These are phyloP conservation scores for Brachyrhaphis roseni DNA, from an alignment of 2,797 vertebrate genomes.

Conservation along the genomic window DNA sequence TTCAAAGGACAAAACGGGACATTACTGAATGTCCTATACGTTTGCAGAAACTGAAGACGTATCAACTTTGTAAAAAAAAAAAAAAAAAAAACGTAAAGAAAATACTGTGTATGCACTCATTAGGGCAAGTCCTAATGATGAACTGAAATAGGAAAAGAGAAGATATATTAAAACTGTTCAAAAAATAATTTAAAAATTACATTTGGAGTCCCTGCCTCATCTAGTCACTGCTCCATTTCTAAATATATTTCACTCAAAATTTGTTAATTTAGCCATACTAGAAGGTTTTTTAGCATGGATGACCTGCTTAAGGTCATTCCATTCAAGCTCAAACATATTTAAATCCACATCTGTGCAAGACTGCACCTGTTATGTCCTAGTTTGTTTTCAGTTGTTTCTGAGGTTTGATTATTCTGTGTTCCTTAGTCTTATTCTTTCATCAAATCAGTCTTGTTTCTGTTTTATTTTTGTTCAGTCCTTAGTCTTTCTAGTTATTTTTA, in stretches of 20 bases:
- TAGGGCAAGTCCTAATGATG: background rate
- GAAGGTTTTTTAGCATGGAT: no score
- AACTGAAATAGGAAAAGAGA: background rate
- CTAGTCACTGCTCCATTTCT: background rate
- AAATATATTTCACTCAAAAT: background rate
- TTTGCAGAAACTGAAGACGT: slow-evolving; percentile 20
- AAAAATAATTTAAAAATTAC: background rate
- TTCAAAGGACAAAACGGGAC: slow-evolving; percentile 42
- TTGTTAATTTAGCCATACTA: no score
- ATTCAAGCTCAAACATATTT: background rate
- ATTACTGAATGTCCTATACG: slow-evolving; percentile 33
- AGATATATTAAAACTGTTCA: background rate
- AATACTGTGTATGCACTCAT: background rate
- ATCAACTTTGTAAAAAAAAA: slow-evolving; percentile 8
- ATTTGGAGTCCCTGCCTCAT: background rate
- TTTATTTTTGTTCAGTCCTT: no score
- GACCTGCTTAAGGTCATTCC: background rate
- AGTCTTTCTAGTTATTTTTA: no score
- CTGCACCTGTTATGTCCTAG: no score
- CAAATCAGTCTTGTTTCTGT: no score
- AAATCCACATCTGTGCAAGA: background rate
- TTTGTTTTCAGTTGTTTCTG: no score
- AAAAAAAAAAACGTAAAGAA: background rate
- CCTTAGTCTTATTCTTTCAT: no score
- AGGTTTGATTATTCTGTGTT: no score